Evolutionary conservation across 2,797 vertebrate species (phyloP), one percentile per base, ranked within the genome.

Genomic region (Danio jaintianensis): DNA sequence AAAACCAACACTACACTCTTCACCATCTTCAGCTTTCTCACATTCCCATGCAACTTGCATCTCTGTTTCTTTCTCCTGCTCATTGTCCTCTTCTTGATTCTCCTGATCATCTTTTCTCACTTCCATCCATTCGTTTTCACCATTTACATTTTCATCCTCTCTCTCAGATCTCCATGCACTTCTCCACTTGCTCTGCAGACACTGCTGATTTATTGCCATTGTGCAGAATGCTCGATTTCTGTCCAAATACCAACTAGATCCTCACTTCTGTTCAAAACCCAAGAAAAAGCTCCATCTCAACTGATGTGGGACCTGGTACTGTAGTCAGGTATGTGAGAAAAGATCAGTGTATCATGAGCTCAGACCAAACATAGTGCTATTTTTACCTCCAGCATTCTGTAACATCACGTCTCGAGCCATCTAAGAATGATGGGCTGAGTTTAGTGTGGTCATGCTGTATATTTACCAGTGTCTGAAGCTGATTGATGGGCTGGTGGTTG

Each of bases 341-440:
- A 61, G 16, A 40, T 15, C 1, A 13, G 45, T 62, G 45, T 50
- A 9, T 75, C 22, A 40, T 20, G 16, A 63, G 43, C 45, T 62
- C 58, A 83, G 83, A 55, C 64, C 11, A 22, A 45, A 83, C 61
- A 71, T 62, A 56, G 40, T n/a, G 63, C 82, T 85, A 86, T 88
- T 80, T 85, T 72, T 86, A 87, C 69, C 74, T 16, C 72, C 36
- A 75, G 59, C 58, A 56, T 40, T 53, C 15, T 79, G 48, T 82
- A 67, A 74, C 67, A 81, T 74, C 69, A 59, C 81, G 81, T 88
- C 86, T 86, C 77, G 40, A 61, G 80, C 50, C 47, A 85, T 81
- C 42, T 67, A 70, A 56, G 1, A 86, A 87, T 87, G 43, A 50
- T 63, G 68, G 22, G 69, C 83, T 58, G 62, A 77, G 56, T 79